A percentile compares a stretch with the other conserved stretches of the same genome.
These are phyloP conservation scores for Phrynocephalus forsythii DNA, from an alignment of 2,797 vertebrate genomes.

Conservation along the genomic window DNA sequence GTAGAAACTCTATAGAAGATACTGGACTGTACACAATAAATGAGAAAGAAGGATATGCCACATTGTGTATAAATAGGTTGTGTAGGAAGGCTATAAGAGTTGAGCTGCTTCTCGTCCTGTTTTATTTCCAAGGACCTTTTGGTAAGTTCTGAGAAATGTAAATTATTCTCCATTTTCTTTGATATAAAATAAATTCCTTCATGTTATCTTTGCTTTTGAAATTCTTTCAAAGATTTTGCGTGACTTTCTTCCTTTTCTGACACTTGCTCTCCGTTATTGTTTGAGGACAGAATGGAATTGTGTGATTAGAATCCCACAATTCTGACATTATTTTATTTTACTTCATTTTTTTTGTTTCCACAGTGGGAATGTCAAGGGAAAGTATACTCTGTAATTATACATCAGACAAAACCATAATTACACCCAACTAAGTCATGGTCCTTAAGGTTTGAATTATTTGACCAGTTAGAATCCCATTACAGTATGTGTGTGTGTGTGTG, in stretches of 20 bases:
- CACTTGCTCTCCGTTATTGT: slow-evolving; percentile 68
- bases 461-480: slow-evolving; percentile 73
- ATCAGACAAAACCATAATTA: slow-evolving; percentile 77
- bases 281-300: slow-evolving; percentile 70
- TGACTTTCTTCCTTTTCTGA: slow-evolving; percentile 58
- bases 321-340: slow-evolving; percentile 74
- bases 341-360: slow-evolving; percentile 61
- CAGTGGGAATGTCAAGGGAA: slow-evolving; percentile 73
- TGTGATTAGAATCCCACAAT: slow-evolving; percentile 61
- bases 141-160: slow-evolving; percentile 41
- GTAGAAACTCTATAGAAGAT: neutral
- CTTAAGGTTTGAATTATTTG: slow-evolving; percentile 73
- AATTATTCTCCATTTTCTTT: slow-evolving; percentile 41
- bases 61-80: neutral
- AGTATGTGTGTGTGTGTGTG: slow-evolving; percentile 62
- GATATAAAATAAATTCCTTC: slow-evolving; percentile 42
- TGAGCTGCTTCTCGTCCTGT: slow-evolving; percentile 37
- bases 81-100: neutral
- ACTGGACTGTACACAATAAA: neutral
- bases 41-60: neutral
- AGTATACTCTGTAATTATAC: slow-evolving; percentile 76
- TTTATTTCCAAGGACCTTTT: slow-evolving; percentile 35
- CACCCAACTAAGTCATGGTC: slow-evolving; percentile 74
- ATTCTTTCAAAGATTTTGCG: slow-evolving; percentile 53
- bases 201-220: slow-evolving; percentile 5